phyloP scores from a whole-genome alignment of 2,797 vertebrate species.

The Karalla daura region DNA sequence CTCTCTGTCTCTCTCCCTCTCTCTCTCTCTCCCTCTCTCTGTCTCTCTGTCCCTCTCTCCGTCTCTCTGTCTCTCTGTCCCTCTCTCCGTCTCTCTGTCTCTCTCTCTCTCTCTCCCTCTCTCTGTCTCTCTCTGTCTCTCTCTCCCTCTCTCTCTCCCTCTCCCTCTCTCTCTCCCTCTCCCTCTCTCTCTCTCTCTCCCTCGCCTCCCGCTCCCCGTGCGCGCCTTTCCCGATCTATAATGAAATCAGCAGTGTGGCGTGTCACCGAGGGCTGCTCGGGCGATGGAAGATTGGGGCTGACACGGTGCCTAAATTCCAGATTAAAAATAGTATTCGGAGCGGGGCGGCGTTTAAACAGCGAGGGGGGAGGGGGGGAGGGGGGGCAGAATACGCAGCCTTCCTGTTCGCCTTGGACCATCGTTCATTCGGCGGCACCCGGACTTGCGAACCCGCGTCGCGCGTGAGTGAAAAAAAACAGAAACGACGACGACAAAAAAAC shows the following conservation, averaged over 20 bases:
- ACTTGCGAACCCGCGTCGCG: too few relatives aligned
- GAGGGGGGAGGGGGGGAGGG: too few relatives aligned
- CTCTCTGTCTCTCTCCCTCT: background rate
- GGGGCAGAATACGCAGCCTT: constrained; percentile 1
- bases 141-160: background rate
- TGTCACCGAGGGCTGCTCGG: constrained; percentile 59
- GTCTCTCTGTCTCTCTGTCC: constrained; percentile 7
- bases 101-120: background rate
- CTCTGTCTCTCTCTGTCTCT: constrained; percentile 1
- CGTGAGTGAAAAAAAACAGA: too few relatives aligned
- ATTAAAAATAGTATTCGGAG: constrained; percentile 69
- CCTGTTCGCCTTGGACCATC: constrained; percentile 10
- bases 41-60: too few relatives aligned
- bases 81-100: background rate
- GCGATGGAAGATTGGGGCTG: constrained; percentile 66
- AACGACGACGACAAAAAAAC: too few relatives aligned
- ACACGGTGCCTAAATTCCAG: constrained; percentile 54
- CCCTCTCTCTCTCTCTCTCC: background rate
- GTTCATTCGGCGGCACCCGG: too few relatives aligned
- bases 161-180: background rate
- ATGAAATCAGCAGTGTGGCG: constrained; percentile 75
- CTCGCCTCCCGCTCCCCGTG: constrained; percentile 7
- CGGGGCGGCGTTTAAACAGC: constrained; percentile 15
- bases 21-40: background rate
- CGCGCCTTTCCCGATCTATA: constrained; percentile 76